Evolutionary conservation across 2,888 invertebrate genomes (phyloP), one percentile per base, ranked within the genome.

Genomic region (Noctua janthe): DNA sequence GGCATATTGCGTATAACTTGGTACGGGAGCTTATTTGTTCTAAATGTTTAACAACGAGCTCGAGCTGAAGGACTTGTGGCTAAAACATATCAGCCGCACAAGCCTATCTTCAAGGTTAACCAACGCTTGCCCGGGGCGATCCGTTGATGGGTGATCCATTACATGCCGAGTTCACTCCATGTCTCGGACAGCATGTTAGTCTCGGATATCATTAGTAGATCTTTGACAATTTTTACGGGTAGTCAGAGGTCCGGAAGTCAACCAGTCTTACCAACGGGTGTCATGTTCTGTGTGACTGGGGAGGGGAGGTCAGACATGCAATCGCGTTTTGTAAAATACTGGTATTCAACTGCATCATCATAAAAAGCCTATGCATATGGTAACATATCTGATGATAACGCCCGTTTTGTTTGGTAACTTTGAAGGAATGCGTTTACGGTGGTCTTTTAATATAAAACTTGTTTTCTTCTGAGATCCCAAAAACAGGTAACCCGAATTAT

Each of bases 391-490:
- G 15, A 17, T 62, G n/a, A 59, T 15, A 23, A 73, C 20, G 20
- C 29, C 15, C 23, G 47, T 23, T 76, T 49, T 71, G 17, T 71
- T 47, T 47, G 11, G 1, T 49, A 8, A n/a, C 23, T 11, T 64
- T 64, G 3, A 39, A 74, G 11, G 5, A 71, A 35, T 35, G 17
- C n/a, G 49, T 74, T 49, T 17, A 74, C 17, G 4, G n/a, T 74
- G 49, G 17, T 5, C 8, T 49, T 76, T 29, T 76, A 43, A 15
- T 29, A n/a, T 2, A 17, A 75, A 76, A 23, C 75, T 74, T 74
- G 23, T 23, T 54, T 76, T 23, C 39, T 39, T 23, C 20, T 29
- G 23, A 23, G 15, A 23, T 43, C 29, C 4, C 54, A 43, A 47
- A 76, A 74, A 29, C 49, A 49, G 35, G 43, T 43, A 73, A 39